phyloP scores from a whole-genome alignment of 2,888 invertebrate species.

The Eupithecia pulchellata region DNA sequence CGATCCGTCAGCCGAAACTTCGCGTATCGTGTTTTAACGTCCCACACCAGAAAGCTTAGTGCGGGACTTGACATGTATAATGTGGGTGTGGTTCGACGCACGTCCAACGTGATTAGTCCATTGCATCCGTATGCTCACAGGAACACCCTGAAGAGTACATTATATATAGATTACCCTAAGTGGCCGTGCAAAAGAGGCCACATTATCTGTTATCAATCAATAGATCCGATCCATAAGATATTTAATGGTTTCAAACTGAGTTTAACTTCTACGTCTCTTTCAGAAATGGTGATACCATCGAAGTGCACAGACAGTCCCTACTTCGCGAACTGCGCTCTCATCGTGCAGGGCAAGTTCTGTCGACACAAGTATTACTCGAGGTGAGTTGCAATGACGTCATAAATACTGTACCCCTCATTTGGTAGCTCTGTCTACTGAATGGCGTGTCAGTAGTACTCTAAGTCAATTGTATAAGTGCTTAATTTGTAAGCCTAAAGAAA shows the following conservation, averaged over 20 bases:
- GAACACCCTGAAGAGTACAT: too few relatives aligned
- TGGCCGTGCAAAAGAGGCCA: too few relatives aligned
- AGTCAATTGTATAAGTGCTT: too few relatives aligned
- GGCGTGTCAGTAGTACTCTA: too few relatives aligned
- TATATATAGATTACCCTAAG: background rate
- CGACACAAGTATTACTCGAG: slow-evolving; percentile 95
- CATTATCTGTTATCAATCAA: background rate
- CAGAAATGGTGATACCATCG: slow-evolving; percentile 90
- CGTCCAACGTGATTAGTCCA: too few relatives aligned
- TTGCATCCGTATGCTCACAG: too few relatives aligned
- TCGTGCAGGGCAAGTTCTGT: slow-evolving; percentile 94
- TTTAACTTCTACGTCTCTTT: slow-evolving; percentile 21
- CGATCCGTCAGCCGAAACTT: background rate
- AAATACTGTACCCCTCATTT: background rate
- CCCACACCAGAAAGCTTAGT: too few relatives aligned
- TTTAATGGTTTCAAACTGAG: background rate
- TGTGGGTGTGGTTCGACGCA: too few relatives aligned
- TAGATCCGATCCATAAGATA: background rate
- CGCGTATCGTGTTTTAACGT: background rate
- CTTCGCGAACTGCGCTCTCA: slow-evolving; percentile 95
- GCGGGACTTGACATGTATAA: too few relatives aligned
- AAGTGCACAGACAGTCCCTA: slow-evolving; percentile 94
- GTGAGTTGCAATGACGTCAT: slow-evolving; percentile 56
- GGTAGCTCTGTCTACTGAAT: background rate
- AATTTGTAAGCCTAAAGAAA: too few relatives aligned